Percentiles rank a stretch among this genome's conserved stretches.
phyloP scores from a whole-genome alignment of 23 tunicate genomes.

The Clavelina lepadiformis region DNA sequence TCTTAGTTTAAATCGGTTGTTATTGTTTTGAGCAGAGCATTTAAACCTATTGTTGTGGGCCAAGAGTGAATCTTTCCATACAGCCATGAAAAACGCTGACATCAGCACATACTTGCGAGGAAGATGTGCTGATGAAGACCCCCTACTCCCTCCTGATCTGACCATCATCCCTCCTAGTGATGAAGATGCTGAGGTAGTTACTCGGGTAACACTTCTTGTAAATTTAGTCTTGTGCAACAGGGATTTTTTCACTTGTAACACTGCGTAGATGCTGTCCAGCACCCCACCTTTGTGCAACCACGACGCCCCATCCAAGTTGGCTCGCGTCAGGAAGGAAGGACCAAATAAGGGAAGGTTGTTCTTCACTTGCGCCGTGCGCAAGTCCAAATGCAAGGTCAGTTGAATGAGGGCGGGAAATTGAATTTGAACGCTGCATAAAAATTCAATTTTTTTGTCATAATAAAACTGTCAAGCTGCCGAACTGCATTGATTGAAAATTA shows the following conservation, averaged over 20 bases:
- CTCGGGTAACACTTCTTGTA: background rate
- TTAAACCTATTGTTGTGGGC: conserved; percentile 10
- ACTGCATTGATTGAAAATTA: too few relatives aligned
- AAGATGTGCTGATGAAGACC: conserved; percentile 1
- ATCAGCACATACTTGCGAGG: conserved; percentile 18
- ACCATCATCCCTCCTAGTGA: background rate
- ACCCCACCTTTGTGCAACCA: conserved; percentile 26
- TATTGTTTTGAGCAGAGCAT: conserved; percentile 1
- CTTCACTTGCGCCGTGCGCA: conserved; percentile 11
- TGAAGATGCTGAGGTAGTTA: background rate
- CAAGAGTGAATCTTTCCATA: background rate
- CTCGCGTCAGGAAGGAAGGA: conserved; percentile 16
- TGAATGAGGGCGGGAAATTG: too few relatives aligned
- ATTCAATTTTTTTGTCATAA: too few relatives aligned
- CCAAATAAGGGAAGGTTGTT: conserved; percentile 31
- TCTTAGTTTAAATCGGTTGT: background rate
- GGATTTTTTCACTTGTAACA: background rate
- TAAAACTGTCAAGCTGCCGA: too few relatives aligned
- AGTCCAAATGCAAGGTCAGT: conserved; percentile 25
- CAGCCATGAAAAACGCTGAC: conserved; percentile 31
- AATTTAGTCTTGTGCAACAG: background rate
- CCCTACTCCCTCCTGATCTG: background rate
- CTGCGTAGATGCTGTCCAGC: background rate
- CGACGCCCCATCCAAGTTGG: conserved; percentile 27
- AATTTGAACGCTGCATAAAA: too few relatives aligned